Conservation (phyloP, 2,113 vertebrate genomes). For the Azemiops feae region DNA sequence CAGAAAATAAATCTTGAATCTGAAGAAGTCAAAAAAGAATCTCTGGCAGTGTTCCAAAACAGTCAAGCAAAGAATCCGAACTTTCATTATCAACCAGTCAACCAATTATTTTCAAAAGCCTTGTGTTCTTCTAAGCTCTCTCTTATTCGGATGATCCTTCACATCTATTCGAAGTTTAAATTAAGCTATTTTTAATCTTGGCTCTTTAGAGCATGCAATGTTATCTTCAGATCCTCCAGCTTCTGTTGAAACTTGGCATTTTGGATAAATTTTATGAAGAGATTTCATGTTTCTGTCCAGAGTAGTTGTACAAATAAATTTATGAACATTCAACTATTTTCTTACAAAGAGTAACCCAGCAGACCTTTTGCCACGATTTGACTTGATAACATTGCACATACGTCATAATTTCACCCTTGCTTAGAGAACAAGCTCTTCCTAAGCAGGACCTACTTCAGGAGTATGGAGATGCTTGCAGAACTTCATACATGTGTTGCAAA, state of each 20-base stretch:
- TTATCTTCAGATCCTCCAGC: background rate
- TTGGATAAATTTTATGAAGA: background rate
- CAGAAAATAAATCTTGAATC: background rate
- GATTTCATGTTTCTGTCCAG: background rate
- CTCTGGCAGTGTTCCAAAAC: background rate
- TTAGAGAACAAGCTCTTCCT: background rate
- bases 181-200: background rate
- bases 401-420: background rate
- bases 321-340: background rate
- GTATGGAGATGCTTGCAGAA: background rate
- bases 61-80: background rate
- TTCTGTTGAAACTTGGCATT: background rate
- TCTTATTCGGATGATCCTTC: background rate
- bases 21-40: background rate
- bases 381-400: background rate
- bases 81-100: background rate
- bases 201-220: background rate
- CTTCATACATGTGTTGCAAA: background rate
- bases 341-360: background rate
- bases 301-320: background rate
- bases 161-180: background rate
- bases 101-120: background rate
- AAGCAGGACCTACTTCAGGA: background rate
- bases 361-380: background rate
- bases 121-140: background rate